A percentile compares a stretch with the other conserved stretches of the same genome.
Evolutionary conservation across 2,888 invertebrate genomes (phyloP).

Genomic region (Trachelus stipa): DNA sequence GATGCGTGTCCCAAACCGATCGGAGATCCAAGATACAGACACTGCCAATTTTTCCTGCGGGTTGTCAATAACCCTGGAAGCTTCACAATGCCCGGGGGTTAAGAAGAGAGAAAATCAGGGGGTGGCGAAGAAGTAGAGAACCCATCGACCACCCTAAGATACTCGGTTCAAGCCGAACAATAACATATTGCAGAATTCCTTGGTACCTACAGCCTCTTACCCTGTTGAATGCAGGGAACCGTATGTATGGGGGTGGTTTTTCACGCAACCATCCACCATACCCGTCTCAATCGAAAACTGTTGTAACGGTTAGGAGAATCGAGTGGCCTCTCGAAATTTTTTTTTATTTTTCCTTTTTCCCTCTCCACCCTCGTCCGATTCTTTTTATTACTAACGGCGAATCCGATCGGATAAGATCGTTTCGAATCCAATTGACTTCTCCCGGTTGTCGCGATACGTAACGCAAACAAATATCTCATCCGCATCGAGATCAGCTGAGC

Average conservation of each 20-base stretch:
- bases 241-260: slow-evolving; percentile 1
- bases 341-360: too few relatives aligned
- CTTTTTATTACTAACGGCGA: too few relatives aligned
- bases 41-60: slow-evolving; percentile 60
- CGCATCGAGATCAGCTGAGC: too few relatives aligned
- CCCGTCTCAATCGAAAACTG: not conserved
- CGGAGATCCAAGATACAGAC: slow-evolving; percentile 48
- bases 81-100: slow-evolving; percentile 52
- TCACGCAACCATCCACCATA: slow-evolving; percentile 1
- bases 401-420: too few relatives aligned
- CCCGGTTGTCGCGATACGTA: too few relatives aligned
- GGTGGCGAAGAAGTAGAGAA: too few relatives aligned
- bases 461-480: too few relatives aligned
- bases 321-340: too few relatives aligned
- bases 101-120: slow-evolving; percentile 23
- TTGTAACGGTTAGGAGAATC: slow-evolving; percentile 2
- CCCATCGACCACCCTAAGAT: slow-evolving; percentile 37
- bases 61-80: slow-evolving; percentile 57
- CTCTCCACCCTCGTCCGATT: too few relatives aligned
- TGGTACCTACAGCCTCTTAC: slow-evolving; percentile 18
- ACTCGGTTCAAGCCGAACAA: slow-evolving; percentile 55
- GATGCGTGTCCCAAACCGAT: slow-evolving; percentile 48
- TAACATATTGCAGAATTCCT: slow-evolving; percentile 55
- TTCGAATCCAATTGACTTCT: too few relatives aligned
- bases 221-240: slow-evolving; percentile 2